These are phyloP conservation scores for Ceriagrion tenellum DNA, from an alignment of 2,888 invertebrate species.

Conservation along the genomic window DNA sequence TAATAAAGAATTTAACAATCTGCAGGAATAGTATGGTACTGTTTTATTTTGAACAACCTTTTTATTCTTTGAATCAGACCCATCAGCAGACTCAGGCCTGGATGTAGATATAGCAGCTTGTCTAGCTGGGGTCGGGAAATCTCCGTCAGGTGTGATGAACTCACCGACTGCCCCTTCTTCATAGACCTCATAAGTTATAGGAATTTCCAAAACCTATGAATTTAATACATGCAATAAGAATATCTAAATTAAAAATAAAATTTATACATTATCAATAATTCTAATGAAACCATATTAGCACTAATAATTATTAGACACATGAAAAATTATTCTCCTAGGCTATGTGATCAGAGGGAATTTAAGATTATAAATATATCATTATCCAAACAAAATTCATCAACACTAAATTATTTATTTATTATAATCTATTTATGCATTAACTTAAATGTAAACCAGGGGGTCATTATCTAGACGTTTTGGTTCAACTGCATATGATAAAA, in stretches of 20 bases:
- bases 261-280: neutral
- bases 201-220: conserved; percentile 90
- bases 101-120: conserved; percentile 74
- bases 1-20: neutral
- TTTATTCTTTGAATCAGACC: conserved; percentile 78
- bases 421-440: no score
- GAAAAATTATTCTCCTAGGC: no score
- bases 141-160: conserved; percentile 87
- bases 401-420: no score
- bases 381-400: no score
- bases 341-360: no score
- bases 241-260: neutral
- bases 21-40: neutral
- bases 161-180: conserved; percentile 86
- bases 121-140: conserved; percentile 83
- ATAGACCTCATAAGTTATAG: conserved; percentile 88
- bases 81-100: conserved; percentile 72
- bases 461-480: no score
- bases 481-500: no score
- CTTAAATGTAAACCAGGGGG: no score
- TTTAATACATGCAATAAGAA: conserved; percentile 61
- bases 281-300: neutral
- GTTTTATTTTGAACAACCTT: conserved; percentile 76
- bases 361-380: no score
- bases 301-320: no score